Percentiles rank a stretch among this genome's conserved stretches.
Evolutionary conservation across 2,113 vertebrate genomes (phyloP).

Genomic region (Spheniscus mendiculus): DNA sequence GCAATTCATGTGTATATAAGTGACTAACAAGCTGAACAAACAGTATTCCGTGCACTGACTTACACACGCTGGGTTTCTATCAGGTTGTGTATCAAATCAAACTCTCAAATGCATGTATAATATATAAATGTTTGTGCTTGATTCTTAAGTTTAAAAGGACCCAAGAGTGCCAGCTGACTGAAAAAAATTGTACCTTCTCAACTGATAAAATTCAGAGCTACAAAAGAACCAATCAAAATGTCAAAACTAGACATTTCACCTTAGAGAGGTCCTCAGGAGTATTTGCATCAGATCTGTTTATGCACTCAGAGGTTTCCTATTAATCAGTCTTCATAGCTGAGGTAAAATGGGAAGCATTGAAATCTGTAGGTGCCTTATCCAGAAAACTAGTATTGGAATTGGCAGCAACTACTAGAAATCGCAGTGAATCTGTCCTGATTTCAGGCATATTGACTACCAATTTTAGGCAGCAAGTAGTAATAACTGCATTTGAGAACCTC

Average conservation of each 20-base stretch:
- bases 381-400: neutral
- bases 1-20: neutral
- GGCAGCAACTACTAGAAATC: neutral
- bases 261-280: neutral
- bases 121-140: neutral
- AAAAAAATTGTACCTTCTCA: neutral
- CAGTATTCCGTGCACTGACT: neutral
- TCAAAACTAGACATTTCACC: neutral
- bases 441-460: neutral
- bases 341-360: neutral
- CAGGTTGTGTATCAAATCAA: neutral
- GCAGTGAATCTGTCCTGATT: neutral
- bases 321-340: neutral
- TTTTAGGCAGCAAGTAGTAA: neutral
- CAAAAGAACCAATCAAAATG: neutral
- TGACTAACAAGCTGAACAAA: neutral
- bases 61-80: neutral
- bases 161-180: neutral
- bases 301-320: neutral
- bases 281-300: neutral
- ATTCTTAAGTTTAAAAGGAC: neutral
- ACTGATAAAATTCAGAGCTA: neutral
- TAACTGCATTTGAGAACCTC: neutral
- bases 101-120: neutral
- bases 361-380: neutral